Evolutionary conservation across 2,888 invertebrate species (phyloP).

Genomic region (Bimastos eiseni): DNA sequence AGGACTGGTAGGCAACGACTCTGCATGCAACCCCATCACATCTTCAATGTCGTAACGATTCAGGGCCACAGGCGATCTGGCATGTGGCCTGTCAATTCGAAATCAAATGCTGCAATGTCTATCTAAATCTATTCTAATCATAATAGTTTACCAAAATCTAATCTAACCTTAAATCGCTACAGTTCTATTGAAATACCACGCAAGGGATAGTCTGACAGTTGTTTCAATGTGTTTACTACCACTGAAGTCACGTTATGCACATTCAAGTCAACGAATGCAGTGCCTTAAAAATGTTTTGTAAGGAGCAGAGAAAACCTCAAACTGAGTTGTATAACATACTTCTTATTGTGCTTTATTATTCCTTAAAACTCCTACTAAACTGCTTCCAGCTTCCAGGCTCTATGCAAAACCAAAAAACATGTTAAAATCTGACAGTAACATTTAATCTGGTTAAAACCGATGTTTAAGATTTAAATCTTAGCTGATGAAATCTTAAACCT

Average conservation of each 20-base stretch:
- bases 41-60: conserved; percentile 78
- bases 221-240: neutral
- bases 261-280: neutral
- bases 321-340: neutral
- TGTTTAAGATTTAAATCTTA: neutral
- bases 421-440: neutral
- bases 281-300: neutral
- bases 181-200: no score
- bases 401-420: neutral
- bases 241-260: neutral
- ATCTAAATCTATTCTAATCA: neutral
- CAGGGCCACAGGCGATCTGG: conserved; percentile 85
- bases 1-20: neutral
- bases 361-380: neutral
- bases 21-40: conserved; percentile 29
- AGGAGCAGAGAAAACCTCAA: neutral
- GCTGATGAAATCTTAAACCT: neutral
- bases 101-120: neutral
- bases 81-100: conserved; percentile 49
- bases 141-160: neutral
- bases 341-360: neutral
- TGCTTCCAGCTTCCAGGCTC: neutral
- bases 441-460: neutral
- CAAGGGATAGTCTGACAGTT: no score
- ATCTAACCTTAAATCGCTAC: no score